These are phyloP conservation scores for Bombyx huttoni DNA, from an alignment of 2,888 invertebrate genomes.

Conservation along the genomic window DNA sequence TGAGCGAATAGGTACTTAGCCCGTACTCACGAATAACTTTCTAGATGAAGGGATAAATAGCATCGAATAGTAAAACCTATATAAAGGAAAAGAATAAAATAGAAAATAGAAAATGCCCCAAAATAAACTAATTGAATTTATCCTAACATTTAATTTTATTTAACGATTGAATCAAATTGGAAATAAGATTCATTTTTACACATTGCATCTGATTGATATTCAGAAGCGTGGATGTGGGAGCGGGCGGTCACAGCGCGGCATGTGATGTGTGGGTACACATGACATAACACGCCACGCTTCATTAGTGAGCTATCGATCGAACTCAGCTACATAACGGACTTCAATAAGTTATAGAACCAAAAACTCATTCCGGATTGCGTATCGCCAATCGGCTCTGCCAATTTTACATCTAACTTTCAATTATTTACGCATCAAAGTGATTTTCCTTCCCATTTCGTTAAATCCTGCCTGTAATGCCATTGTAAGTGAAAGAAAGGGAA, in stretches of 20 bases:
- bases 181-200: slow-evolving; percentile 17
- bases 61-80: no score
- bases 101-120: no score
- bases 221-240: not conserved
- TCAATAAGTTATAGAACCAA: slow-evolving; percentile 8
- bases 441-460: slow-evolving; percentile 37
- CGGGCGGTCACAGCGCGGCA: not conserved
- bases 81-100: no score
- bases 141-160: not conserved
- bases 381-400: slow-evolving; percentile 25
- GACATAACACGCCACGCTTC: slow-evolving; percentile 37
- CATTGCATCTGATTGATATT: slow-evolving; percentile 3
- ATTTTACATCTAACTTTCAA: slow-evolving; percentile 39
- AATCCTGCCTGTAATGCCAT: slow-evolving; percentile 36
- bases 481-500: slow-evolving; percentile 29
- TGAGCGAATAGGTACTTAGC: no score
- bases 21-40: no score
- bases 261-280: slow-evolving; percentile 3
- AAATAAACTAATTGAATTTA: not conserved
- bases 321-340: slow-evolving; percentile 7
- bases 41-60: no score
- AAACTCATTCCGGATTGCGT: slow-evolving; percentile 11
- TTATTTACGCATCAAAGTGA: slow-evolving; percentile 45
- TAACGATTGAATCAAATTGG: slow-evolving; percentile 9
- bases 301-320: slow-evolving; percentile 53